phyloP scores from a whole-genome alignment of 2,797 vertebrate species.

The Somateria mollissima region DNA sequence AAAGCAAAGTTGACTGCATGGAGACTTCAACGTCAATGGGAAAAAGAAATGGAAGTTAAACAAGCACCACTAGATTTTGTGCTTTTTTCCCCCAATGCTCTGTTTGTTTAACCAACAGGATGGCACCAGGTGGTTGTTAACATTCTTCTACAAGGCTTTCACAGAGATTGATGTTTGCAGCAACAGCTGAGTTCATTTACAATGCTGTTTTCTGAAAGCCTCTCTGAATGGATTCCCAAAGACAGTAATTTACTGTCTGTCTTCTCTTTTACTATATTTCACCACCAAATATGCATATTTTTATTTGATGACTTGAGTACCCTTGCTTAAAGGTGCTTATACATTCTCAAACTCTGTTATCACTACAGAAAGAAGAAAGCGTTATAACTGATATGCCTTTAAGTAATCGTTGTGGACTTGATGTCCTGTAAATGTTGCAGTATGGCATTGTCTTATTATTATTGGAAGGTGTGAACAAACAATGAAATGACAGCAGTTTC shows the following conservation, averaged over 20 bases:
- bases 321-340: conserved; percentile 12
- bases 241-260: not conserved
- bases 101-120: conserved; percentile 52
- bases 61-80: not conserved
- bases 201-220: not conserved
- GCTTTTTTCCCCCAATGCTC: not conserved
- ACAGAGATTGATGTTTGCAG: conserved; percentile 1
- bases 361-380: not conserved
- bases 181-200: conserved; percentile 3
- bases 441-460: not conserved
- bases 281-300: not conserved
- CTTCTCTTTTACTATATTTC: conserved; percentile 20
- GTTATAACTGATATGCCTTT: not conserved
- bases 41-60: conserved; percentile 28
- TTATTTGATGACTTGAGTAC: conserved; percentile 3
- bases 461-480: not conserved
- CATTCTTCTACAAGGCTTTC: not conserved
- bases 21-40: not conserved
- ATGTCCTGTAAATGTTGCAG: not conserved
- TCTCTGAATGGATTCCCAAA: not conserved
- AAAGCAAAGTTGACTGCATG: not conserved
- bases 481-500: not conserved
- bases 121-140: conserved; percentile 50
- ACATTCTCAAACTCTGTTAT: conserved; percentile 23
- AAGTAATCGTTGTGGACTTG: not conserved